Evolutionary conservation across 2,113 vertebrate genomes (phyloP), one percentile per base, ranked within the genome.

Genomic region (Patagioenas fasciata): DNA sequence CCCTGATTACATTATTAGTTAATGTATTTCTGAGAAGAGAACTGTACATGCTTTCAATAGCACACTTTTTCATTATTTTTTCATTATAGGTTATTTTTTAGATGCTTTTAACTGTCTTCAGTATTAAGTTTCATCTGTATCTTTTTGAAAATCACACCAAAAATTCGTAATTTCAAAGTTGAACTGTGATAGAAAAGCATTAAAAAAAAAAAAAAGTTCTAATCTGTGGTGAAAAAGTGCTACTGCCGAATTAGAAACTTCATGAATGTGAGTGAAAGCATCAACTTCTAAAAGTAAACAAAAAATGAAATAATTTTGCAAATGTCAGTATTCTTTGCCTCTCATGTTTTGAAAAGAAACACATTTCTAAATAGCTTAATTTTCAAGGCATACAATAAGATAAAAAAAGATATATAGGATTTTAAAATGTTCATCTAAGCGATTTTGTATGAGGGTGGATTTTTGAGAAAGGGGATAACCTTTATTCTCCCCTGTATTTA

Each of bases 401-500:
- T 50, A 32, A 23, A 72, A 6, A 23, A 72, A 6, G 13, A 34
- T 38, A 56, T 8, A 15, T 25, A 40, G 31, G 6, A 28, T 21
- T 53, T 64, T 2, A 42, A 28, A 61, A 21, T 16, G 21, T 47
- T 44, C 14, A 38, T 48, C 56, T 62, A 48, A 77, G 10, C 29
- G 40, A 13, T 70, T 40, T 36, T 69, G 6, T 31, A 26, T 24
- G 44, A 47, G 44, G 44, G 44, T 15, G 44, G 44, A 47, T 47
- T 47, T 47, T 18, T 19, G 44, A 47, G 28, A 42, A 9, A 47
- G 12, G 12, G 7, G 34, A 17, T 48, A 50, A 29, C 3, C 1
- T 2, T 23, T 40, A 36, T 23, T 6, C 2, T 0, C 5, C 5
- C 0, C 10, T 13, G 1, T 54, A 13, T 83, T 85, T 54, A 15